Conservation (phyloP, 2,888 invertebrate species). For the Oasisia sp. region DNA sequence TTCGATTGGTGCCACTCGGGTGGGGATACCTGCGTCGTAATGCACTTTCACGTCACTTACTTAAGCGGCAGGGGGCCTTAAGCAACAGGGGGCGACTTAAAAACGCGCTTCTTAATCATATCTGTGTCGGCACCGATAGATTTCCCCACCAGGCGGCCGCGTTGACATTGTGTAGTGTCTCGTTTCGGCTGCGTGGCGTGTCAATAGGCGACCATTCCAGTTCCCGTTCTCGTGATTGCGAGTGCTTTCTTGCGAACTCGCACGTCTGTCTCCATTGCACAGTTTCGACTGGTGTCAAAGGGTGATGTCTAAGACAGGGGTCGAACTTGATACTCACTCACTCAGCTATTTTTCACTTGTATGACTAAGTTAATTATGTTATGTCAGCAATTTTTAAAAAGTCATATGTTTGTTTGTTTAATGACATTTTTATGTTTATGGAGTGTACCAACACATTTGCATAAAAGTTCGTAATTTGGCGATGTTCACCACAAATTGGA, state of each 20-base stretch:
- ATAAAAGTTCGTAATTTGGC: too few relatives aligned
- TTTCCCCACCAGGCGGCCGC: neutral
- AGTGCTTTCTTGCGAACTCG: neutral
- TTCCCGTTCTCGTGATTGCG: neutral
- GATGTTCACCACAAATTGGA: too few relatives aligned
- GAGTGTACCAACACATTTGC: too few relatives aligned
- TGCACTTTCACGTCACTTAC: neutral
- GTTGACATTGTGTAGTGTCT: neutral
- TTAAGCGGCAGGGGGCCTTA: neutral
- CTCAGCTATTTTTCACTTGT: too few relatives aligned
- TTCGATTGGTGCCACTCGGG: neutral
- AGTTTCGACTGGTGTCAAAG: neutral
- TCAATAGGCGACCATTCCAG: neutral
- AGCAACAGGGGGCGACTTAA: neutral
- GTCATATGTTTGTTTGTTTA: too few relatives aligned
- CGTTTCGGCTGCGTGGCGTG: neutral
- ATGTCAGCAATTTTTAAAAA: too few relatives aligned
- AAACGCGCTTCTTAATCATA: neutral
- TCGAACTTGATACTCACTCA: too few relatives aligned
- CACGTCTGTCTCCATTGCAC: neutral
- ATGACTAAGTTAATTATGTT: too few relatives aligned
- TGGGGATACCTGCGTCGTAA: neutral
- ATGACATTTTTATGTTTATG: neutral
- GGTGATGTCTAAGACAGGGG: neutral
- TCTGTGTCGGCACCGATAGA: constrained; percentile 7